Conservation (phyloP, 2,113 vertebrate species). For the Porphyrio hochstetteri region DNA sequence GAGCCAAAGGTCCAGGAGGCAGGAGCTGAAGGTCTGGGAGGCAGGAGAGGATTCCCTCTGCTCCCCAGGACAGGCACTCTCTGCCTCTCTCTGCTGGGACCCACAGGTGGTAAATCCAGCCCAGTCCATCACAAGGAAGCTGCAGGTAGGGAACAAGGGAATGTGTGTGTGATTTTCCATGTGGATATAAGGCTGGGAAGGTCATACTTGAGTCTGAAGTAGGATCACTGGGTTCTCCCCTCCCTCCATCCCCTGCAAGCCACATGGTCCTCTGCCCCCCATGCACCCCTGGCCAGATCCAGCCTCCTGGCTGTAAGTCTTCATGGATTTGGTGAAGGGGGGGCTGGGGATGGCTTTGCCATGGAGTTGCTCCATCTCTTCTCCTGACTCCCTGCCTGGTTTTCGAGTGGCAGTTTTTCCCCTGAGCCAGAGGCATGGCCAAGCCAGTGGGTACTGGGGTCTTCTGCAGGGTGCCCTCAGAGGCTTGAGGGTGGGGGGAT, state of each 20-base stretch:
- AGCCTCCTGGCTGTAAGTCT: neutral
- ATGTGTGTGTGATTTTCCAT: too few relatives aligned
- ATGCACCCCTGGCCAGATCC: neutral
- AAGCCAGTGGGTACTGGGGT: neutral
- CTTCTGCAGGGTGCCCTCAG: neutral
- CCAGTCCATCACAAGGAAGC: neutral
- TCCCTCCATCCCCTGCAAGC: neutral
- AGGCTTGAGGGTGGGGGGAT: neutral
- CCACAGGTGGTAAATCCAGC: neutral
- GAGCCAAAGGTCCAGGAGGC: neutral
- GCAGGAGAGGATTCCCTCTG: neutral
- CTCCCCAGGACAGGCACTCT: neutral
- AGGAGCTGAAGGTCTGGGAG: neutral
- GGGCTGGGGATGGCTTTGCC: fast-evolving
- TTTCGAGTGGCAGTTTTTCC: neutral
- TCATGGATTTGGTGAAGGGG: neutral
- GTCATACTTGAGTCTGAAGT: neutral
- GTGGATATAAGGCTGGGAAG: fast-evolving
- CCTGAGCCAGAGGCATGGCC: neutral
- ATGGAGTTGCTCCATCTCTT: neutral
- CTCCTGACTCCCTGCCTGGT: neutral
- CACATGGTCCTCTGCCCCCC: fast-evolving
- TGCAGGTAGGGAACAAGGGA: neutral
- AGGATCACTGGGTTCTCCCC: neutral
- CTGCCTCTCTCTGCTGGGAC: neutral